These are phyloP conservation scores for Yasuhikotakia modesta DNA, from an alignment of 2,797 vertebrate genomes.

Conservation along the genomic window DNA sequence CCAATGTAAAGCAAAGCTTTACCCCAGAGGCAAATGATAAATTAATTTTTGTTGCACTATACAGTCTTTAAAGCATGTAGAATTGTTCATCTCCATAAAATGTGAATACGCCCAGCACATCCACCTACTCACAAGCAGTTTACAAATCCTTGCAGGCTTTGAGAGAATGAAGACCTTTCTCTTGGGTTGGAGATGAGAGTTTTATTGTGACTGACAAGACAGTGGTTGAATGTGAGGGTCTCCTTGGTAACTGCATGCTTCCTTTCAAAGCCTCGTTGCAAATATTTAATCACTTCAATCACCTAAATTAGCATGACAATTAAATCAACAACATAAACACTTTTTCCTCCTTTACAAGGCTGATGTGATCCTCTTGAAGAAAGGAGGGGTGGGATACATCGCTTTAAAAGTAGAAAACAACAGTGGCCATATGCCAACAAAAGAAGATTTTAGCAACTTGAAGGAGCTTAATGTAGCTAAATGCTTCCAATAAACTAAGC, in stretches of 20 bases:
- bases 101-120: constrained; percentile 65
- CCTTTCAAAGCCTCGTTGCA: constrained; percentile 64
- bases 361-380: constrained; percentile 49
- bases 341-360: constrained; percentile 53
- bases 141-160: constrained; percentile 60
- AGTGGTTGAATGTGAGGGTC: constrained; percentile 66
- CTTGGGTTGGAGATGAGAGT: constrained; percentile 64
- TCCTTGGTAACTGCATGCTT: constrained; percentile 76
- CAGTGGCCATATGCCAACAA: constrained; percentile 61
- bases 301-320: constrained; percentile 75
- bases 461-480: constrained; percentile 39
- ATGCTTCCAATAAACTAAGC: constrained; percentile 17
- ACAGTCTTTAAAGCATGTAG: constrained; percentile 63
- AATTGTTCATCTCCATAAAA: constrained; percentile 69
- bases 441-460: constrained; percentile 40
- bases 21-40: constrained; percentile 59
- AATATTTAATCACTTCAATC: constrained; percentile 72
- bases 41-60: constrained; percentile 59
- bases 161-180: constrained; percentile 67
- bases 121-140: constrained; percentile 65
- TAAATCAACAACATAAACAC: constrained; percentile 70
- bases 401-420: constrained; percentile 55
- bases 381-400: constrained; percentile 52
- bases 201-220: constrained; percentile 63
- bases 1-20: constrained; percentile 60